These are phyloP conservation scores for Thamnaconus septentrionalis DNA, from an alignment of 2,113 vertebrate genomes.

Conservation along the genomic window DNA sequence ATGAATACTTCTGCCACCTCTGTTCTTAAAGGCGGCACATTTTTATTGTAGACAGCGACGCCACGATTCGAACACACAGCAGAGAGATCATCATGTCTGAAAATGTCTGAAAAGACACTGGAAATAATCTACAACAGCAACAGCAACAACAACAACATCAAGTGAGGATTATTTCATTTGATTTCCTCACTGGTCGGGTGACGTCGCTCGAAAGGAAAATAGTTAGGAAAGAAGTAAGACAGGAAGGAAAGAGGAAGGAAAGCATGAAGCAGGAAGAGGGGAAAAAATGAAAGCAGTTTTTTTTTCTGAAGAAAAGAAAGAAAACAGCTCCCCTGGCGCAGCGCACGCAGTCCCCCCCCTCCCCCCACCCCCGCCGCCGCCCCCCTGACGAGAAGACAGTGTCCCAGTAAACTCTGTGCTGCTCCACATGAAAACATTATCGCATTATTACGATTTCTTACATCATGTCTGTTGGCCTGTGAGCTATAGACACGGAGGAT, in stretches of 20 bases:
- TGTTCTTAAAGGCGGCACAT: too few species aligned
- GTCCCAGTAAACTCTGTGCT: slow-evolving; percentile 61
- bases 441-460: slow-evolving; percentile 70
- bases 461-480: slow-evolving; percentile 74
- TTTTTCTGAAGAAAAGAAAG: neutral
- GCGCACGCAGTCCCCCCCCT: slow-evolving; percentile 11
- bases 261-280: slow-evolving; percentile 7
- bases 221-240: slow-evolving; percentile 20
- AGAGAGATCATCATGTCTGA: too few species aligned
- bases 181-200: slow-evolving; percentile 48
- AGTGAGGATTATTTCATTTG: slow-evolving; percentile 30
- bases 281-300: neutral
- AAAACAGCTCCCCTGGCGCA: slow-evolving; percentile 42
- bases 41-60: too few species aligned
- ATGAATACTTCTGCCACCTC: too few species aligned
- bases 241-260: slow-evolving; percentile 33
- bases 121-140: neutral
- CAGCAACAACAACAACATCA: neutral
- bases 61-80: too few species aligned
- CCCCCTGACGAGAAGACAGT: slow-evolving; percentile 37
- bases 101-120: too few species aligned
- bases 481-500: slow-evolving; percentile 67
- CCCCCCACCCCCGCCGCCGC: too few species aligned
- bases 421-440: slow-evolving; percentile 44
- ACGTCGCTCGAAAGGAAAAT: slow-evolving; percentile 13